Percentiles rank a stretch among this genome's conserved stretches.
Conservation (phyloP, 2,113 vertebrate genomes). For the Penelope pileata region DNA sequence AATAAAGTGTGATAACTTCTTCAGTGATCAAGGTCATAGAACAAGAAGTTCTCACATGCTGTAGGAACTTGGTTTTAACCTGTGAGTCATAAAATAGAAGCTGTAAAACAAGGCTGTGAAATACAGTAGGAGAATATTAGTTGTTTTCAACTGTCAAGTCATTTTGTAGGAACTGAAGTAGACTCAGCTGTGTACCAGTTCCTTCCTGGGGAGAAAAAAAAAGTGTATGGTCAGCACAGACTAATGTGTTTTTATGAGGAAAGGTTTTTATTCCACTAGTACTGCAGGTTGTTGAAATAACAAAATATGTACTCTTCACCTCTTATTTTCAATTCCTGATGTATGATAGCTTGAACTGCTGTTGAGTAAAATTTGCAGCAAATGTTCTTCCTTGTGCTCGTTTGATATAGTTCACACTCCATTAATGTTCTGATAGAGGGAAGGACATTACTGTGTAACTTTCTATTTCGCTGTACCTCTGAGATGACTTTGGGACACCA, state of each 20-base stretch:
- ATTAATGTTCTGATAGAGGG: constrained; percentile 59
- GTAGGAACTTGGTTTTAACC: constrained; percentile 20
- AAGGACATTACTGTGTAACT: constrained; percentile 24
- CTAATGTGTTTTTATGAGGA: constrained; percentile 10
- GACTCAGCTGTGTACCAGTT: background rate
- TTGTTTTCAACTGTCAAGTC: constrained; percentile 52
- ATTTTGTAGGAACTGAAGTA: constrained; percentile 31
- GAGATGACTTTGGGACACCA: constrained; percentile 49
- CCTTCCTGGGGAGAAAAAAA: background rate
- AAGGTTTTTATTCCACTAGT: constrained; percentile 56
- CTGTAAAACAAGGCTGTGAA: constrained; percentile 40
- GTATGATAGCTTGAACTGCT: constrained; percentile 56
- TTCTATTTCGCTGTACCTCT: constrained; percentile 39
- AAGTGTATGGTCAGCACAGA: constrained; percentile 44
- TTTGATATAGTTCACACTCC: constrained; percentile 67
- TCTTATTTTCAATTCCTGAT: constrained; percentile 68
- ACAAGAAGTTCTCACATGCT: background rate
- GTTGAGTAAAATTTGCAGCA: constrained; percentile 68
- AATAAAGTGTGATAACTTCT: constrained; percentile 1
- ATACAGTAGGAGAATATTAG: constrained; percentile 9
- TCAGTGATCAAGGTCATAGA: constrained; percentile 32
- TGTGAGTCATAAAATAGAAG: constrained; percentile 23
- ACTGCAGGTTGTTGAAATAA: constrained; percentile 53
- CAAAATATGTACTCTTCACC: constrained; percentile 61
- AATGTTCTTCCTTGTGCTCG: constrained; percentile 59